Evolutionary conservation across 2,797 vertebrate species (phyloP).

Genomic region (Pipistrellus kuhlii): DNA sequence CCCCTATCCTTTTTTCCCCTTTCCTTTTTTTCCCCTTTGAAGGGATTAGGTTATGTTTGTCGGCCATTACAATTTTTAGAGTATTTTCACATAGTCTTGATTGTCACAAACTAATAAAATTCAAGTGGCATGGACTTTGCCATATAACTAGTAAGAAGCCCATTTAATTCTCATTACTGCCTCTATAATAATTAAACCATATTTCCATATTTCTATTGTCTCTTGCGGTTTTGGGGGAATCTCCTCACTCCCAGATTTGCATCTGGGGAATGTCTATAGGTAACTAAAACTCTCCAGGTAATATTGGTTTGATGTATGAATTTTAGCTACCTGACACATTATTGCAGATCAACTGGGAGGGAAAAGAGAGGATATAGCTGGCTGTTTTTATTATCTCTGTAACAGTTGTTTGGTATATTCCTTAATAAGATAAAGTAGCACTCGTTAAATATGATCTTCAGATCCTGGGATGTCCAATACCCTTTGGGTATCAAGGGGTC

Average conservation of each 20-base stretch:
- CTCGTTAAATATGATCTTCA: neutral
- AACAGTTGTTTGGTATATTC: neutral
- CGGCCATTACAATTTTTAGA: conserved; percentile 2
- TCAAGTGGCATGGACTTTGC: neutral
- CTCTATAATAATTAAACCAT: neutral
- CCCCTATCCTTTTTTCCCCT: neutral
- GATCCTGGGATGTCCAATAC: neutral
- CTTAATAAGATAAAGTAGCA: neutral
- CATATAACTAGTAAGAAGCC: neutral
- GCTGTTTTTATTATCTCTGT: neutral
- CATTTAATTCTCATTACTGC: neutral
- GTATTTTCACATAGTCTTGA: neutral
- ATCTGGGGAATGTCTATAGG: neutral
- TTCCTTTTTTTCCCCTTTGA: neutral
- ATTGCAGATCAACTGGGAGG: neutral
- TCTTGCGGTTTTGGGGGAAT: neutral
- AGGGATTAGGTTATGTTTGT: neutral
- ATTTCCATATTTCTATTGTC: neutral
- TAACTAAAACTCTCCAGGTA: conserved; percentile 11
- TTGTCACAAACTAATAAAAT: neutral
- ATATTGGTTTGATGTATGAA: neutral
- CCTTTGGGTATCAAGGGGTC: neutral
- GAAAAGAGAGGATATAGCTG: neutral
- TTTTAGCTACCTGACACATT: neutral
- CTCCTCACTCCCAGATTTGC: neutral